phyloP scores from a whole-genome alignment of 2,888 invertebrate genomes.

The Dasypogon diadema region DNA sequence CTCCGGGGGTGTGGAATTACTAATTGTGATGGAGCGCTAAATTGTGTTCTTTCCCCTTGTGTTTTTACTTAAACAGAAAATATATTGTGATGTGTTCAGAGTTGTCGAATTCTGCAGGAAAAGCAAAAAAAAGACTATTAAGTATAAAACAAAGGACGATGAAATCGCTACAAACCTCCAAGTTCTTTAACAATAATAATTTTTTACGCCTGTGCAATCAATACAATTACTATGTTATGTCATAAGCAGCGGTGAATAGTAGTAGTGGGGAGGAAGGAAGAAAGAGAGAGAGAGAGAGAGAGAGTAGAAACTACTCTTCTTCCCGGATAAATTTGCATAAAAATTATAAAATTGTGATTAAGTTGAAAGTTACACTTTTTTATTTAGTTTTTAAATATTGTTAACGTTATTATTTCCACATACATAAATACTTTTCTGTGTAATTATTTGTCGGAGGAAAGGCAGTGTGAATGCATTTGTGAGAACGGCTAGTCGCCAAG shows the following conservation, averaged over 20 bases:
- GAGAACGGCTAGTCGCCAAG: slow-evolving; percentile 35
- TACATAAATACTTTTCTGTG: background rate
- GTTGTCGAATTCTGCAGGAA: background rate
- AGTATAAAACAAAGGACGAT: slow-evolving; percentile 41
- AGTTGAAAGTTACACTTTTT: slow-evolving; percentile 43
- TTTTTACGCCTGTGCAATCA: slow-evolving; percentile 54
- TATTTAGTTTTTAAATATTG: slow-evolving; percentile 29
- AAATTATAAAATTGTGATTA: slow-evolving; percentile 49
- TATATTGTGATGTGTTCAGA: slow-evolving; percentile 52
- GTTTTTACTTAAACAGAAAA: background rate
- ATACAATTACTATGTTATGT: slow-evolving; percentile 34
- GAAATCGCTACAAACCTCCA: slow-evolving; percentile 29
- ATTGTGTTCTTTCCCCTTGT: background rate
- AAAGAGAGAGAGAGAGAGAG: background rate
- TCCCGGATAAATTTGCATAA: slow-evolving; percentile 15
- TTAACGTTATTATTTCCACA: slow-evolving; percentile 24
- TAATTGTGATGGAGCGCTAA: slow-evolving; percentile 8
- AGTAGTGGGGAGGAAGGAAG: background rate
- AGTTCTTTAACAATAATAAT: slow-evolving; percentile 28
- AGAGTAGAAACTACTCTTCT: too few relatives aligned
- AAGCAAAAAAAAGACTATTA: slow-evolving; percentile 19
- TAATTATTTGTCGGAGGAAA: slow-evolving; percentile 1
- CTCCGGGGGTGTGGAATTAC: slow-evolving; percentile 52
- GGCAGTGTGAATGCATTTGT: background rate
- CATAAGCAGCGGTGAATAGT: slow-evolving; percentile 18